A percentile compares a stretch with the other conserved stretches of the same genome.
These are phyloP conservation scores for Chironomus tepperi DNA, from an alignment of 1,140 invertebrate genomes.

Conservation along the genomic window DNA sequence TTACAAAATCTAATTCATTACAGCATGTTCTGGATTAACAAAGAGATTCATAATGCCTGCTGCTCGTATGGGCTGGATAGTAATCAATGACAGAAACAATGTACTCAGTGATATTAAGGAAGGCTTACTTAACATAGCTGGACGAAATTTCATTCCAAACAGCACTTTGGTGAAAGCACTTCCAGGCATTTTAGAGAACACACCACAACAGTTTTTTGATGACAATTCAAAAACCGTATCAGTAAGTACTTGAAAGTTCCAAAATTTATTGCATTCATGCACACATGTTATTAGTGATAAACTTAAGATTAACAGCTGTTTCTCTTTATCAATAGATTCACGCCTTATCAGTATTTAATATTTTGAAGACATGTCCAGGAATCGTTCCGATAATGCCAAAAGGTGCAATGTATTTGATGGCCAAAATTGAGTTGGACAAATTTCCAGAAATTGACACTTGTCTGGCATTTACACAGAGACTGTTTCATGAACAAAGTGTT, in stretches of 20 bases:
- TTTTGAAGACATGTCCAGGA: background rate
- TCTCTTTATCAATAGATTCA: background rate
- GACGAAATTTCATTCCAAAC: slow-evolving; percentile 77
- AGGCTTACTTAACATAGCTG: slow-evolving; percentile 62
- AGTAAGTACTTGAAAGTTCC: too few relatives aligned
- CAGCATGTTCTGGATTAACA: slow-evolving; percentile 76
- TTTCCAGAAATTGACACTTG: background rate
- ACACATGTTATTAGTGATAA: too few relatives aligned
- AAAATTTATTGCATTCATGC: too few relatives aligned
- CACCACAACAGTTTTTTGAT: background rate
- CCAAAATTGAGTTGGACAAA: background rate
- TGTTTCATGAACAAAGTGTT: background rate
- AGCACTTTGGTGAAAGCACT: slow-evolving; percentile 83
- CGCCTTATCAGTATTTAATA: background rate
- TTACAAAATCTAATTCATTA: too few relatives aligned
- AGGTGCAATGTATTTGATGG: background rate
- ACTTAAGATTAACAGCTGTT: too few relatives aligned
- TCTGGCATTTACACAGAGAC: background rate
- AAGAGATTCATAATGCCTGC: slow-evolving; percentile 90
- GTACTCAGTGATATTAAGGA: slow-evolving; percentile 57
- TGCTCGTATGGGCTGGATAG: slow-evolving; percentile 92
- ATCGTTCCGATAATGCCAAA: background rate
- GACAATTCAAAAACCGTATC: too few relatives aligned
- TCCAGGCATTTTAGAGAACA: slow-evolving; percentile 57
- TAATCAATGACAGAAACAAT: slow-evolving; percentile 75